These are phyloP conservation scores for Acrossocheilus wenchowensis DNA, from an alignment of 2,797 vertebrate species.

Conservation along the genomic window DNA sequence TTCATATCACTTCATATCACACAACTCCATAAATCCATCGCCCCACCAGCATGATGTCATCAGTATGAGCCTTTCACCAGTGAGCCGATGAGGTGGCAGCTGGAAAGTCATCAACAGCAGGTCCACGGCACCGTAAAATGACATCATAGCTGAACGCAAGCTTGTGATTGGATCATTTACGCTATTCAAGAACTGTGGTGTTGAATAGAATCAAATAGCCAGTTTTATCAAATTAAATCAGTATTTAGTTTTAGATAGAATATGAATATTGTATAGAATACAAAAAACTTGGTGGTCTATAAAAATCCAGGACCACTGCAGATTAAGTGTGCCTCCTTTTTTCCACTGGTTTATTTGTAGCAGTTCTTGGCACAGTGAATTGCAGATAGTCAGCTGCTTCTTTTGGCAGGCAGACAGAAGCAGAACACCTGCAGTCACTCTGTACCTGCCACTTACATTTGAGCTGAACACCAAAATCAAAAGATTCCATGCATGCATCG, in stretches of 20 bases:
- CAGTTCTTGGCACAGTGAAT: constrained; percentile 25
- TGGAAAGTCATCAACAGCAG: constrained; percentile 31
- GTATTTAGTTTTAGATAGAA: neutral
- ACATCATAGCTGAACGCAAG: constrained; percentile 44
- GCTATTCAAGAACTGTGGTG: neutral
- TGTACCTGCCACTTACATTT: constrained; percentile 1
- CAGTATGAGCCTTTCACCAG: neutral
- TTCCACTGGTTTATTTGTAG: constrained; percentile 23
- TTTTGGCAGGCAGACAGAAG: constrained; percentile 29
- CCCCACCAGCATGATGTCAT: constrained; percentile 46
- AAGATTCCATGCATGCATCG: neutral
- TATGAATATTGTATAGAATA: neutral
- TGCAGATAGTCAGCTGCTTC: constrained; percentile 40
- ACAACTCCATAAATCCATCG: constrained; percentile 6
- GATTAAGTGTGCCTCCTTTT: neutral
- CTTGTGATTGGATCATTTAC: constrained; percentile 32
- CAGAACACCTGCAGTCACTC: constrained; percentile 7
- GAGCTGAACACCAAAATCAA: constrained; percentile 3
- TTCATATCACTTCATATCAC: neutral
- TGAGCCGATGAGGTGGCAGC: constrained; percentile 40
- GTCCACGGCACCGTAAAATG: constrained; percentile 37
- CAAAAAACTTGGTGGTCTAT: neutral
- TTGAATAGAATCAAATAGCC: neutral
- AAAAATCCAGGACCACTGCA: neutral
- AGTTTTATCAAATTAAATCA: neutral